Base-by-base conservation (phyloP, 2,888 invertebrate species). In the Girardia tigrina region DNA sequence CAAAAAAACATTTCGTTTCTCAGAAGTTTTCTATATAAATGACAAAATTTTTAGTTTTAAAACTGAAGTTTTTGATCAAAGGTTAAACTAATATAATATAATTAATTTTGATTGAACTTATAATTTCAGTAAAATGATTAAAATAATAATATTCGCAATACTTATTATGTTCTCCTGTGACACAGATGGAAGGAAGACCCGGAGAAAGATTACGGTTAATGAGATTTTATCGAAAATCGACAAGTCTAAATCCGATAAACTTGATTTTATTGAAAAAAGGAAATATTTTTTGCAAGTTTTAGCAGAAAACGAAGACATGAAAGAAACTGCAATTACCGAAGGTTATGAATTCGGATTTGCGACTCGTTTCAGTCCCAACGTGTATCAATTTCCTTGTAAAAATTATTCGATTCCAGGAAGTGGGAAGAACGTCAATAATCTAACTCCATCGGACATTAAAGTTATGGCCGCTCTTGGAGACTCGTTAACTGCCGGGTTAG, bases 401-500 rank as follows among this genome's bases (percentile, higher is more conserved):
- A 56, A 56, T 16, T 56, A 56, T n/a, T 56, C 56, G 4, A 56
- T 56, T n/a, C 56, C 56, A 56, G 56, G 56, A 56, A 56, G 56
- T 56, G 56, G 56, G 2, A 4, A 56, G 56, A 56, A 56, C 23
- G 71, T 74, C 6, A n/a, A 74, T 26, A 74, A 74, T 26, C 27
- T 74, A 12, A 29, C 27, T 1, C 74, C 74, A 23, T 23, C 23
- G 27, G 74, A 74, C 27, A 74, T 74, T 56, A n/a, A 20, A 8
- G 76, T 77, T 0, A 73, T 77, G 8, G 77, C 71, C 0, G 77
- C 73, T 14, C 36, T 77, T 29, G 77, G 77, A 26, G 77, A 77
- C 42, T 77, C 77, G 26, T n/a, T 77, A 1, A 72, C 77, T 56
- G 78, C 82, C 72, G 82, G 81, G 14, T 71, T 75, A 26, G 78